A percentile compares a stretch with the other conserved stretches of the same genome.
Conservation (phyloP, 2,888 invertebrate species). For the Matsumyia berberina region DNA sequence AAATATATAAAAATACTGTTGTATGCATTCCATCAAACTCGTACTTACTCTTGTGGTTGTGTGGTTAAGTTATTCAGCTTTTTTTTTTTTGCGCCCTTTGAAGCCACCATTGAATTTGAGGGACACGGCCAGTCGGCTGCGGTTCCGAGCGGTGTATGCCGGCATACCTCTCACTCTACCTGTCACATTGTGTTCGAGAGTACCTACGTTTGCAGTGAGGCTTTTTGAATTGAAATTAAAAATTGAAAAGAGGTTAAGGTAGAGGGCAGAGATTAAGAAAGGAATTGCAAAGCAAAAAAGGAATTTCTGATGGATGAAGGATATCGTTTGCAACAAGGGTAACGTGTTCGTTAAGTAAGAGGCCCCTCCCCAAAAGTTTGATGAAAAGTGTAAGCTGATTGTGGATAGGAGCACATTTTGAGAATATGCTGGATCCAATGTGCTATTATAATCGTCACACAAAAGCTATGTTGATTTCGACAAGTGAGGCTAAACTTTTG, state of each 20-base stretch:
- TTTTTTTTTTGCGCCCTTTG: slow-evolving; percentile 42
- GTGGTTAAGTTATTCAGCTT: slow-evolving; percentile 67
- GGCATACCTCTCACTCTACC: slow-evolving; percentile 48
- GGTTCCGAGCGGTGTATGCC: not conserved
- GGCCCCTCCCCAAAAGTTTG: slow-evolving; percentile 19
- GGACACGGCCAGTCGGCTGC: not conserved
- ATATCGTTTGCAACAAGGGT: slow-evolving; percentile 68
- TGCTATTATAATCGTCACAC: too few relatives aligned
- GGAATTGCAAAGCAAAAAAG: slow-evolving; percentile 31
- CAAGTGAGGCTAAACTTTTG: too few relatives aligned
- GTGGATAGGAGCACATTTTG: slow-evolving; percentile 46
- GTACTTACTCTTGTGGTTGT: slow-evolving; percentile 9
- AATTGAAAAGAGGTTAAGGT: slow-evolving; percentile 73
- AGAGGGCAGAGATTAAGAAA: slow-evolving; percentile 58
- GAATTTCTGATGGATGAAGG: slow-evolving; percentile 64
- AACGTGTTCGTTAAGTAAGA: slow-evolving; percentile 65
- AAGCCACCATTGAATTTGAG: slow-evolving; percentile 20
- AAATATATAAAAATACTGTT: slow-evolving; percentile 46
- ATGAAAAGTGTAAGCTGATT: slow-evolving; percentile 57
- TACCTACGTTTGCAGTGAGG: slow-evolving; percentile 61
- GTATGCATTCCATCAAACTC: slow-evolving; percentile 63
- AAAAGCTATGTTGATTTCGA: too few relatives aligned
- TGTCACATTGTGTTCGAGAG: slow-evolving; percentile 69
- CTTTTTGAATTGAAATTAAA: slow-evolving; percentile 72
- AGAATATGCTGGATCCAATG: not conserved